Evolutionary conservation across 2,797 vertebrate genomes (phyloP), one percentile per base, ranked within the genome.

Genomic region (Pteronotus mesoamericanus): DNA sequence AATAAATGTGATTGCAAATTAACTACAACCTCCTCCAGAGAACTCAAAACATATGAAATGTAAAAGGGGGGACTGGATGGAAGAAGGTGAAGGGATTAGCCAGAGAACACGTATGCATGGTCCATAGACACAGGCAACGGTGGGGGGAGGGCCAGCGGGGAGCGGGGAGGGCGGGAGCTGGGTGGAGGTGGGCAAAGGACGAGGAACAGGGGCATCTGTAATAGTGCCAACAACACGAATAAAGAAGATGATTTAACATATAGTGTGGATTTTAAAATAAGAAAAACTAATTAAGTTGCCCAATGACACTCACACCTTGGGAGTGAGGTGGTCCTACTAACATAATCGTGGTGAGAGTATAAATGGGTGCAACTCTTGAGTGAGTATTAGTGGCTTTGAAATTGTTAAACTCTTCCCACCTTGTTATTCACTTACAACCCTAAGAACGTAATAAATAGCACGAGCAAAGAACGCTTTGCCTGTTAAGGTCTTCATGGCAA

Each of bases 211-310:
- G 61, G 64, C 61, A 16, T 64, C 32, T 64, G 29, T 64, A 64
- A 64, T 61, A 64, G 32, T 64, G 61, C 64, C 32, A 64, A 64
- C 59, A n/a, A n/a, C 16, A 64, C n/a, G 32, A 64, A 64, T 64
- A 64, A 91, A 94, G 29, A 61, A 32, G 29, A 46, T 66, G n/a
- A 44, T 34, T 64, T 83, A 89, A 64, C 4, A 46, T 9, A 18
- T 4, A 79, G 29, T 16, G 12, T 92, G 57, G 29, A 55, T 48
- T 80, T 88, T 87, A 87, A 89, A 92, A 59, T 72, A 22, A 68
- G 44, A 53, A 44, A 71, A 55, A 72, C 29, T n/a, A 69, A 68
- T 48, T 44, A 55, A 42, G 24, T 39, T 72, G 53, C 8, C n/a
- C 19, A 12, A 34, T 32, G 61, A 75, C 75, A 44, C 9, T 69